These are phyloP conservation scores for Musca domestica DNA, from an alignment of 1,140 invertebrate species.

Conservation along the genomic window DNA sequence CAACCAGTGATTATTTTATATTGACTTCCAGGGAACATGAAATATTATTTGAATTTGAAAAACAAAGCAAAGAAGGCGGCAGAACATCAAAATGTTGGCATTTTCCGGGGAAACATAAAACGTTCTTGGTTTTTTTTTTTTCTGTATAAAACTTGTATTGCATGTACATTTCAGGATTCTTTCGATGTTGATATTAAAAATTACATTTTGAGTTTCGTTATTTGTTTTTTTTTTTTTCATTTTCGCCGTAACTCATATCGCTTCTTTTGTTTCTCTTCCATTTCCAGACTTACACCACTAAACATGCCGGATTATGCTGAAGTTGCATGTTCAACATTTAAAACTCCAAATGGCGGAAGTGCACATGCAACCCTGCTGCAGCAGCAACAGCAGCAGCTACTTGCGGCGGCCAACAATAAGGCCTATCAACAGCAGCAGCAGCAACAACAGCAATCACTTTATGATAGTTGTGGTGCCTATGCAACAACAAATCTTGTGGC, in stretches of 20 bases:
- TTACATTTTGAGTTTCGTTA: too few species aligned
- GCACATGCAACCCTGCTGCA: conserved; percentile 21
- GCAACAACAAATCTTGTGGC: conserved; percentile 53
- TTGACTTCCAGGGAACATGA: too few species aligned
- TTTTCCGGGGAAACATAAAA: too few species aligned
- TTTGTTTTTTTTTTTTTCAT: too few species aligned
- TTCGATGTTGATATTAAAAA: too few species aligned
- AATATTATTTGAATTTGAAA: too few species aligned
- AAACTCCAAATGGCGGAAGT: conserved; percentile 41
- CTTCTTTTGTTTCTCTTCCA: conserved; percentile 1
- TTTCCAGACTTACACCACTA: conserved; percentile 49
- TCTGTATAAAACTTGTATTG: too few species aligned
- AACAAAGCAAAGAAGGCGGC: too few species aligned
- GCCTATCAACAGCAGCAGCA: conserved; percentile 4
- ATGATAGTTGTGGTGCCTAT: conserved; percentile 53
- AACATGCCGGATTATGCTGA: conserved; percentile 57
- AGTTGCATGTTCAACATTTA: conserved; percentile 55
- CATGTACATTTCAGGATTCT: too few species aligned
- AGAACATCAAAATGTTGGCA: too few species aligned
- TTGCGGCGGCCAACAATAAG: background rate
- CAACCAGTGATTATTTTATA: too few species aligned
- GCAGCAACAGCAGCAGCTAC: background rate
- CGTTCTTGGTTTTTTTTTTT: too few species aligned
- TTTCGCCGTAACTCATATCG: background rate
- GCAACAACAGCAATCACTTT: conserved; percentile 35